Evolutionary conservation across 2,888 invertebrate genomes (phyloP).

Genomic region (Dorcus hopei): DNA sequence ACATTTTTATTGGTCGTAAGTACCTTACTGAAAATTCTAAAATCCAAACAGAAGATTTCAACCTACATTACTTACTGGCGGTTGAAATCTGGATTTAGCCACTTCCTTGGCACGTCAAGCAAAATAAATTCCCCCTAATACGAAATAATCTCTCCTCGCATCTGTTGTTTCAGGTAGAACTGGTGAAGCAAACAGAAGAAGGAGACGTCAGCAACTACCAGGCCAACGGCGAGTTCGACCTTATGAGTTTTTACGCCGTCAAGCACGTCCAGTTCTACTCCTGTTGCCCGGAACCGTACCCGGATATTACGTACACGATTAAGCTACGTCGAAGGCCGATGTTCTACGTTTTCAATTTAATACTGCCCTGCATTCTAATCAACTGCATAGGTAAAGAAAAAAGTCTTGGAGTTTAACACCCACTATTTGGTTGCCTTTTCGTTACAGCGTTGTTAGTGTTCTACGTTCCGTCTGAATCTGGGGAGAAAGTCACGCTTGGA

Average conservation of each 20-base stretch:
- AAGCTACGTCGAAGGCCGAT: constrained; percentile 72
- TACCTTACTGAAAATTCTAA: too few species aligned
- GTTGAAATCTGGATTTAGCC: too few species aligned
- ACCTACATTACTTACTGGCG: too few species aligned
- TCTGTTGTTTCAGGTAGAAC: constrained; percentile 59
- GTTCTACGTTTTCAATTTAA: constrained; percentile 84
- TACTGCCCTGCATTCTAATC: constrained; percentile 79
- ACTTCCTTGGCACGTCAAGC: too few species aligned
- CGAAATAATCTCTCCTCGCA: too few species aligned
- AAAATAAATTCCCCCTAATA: too few species aligned
- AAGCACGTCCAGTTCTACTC: constrained; percentile 73
- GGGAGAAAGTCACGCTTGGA: constrained; percentile 83
- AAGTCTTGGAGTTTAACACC: neutral
- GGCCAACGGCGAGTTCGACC: constrained; percentile 86
- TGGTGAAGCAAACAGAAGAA: constrained; percentile 72
- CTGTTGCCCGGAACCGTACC: constrained; percentile 79
- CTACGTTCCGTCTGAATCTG: constrained; percentile 85
- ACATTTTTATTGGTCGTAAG: too few species aligned
- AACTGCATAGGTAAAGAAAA: constrained; percentile 71
- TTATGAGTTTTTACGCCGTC: constrained; percentile 72
- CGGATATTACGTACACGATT: constrained; percentile 80
- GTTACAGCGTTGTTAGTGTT: constrained; percentile 74
- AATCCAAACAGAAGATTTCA: too few species aligned
- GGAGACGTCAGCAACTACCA: constrained; percentile 88
- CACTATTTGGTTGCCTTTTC: neutral